Evolutionary conservation across 2,888 invertebrate species (phyloP).

Genomic region (Pyrochroa serraticornis): DNA sequence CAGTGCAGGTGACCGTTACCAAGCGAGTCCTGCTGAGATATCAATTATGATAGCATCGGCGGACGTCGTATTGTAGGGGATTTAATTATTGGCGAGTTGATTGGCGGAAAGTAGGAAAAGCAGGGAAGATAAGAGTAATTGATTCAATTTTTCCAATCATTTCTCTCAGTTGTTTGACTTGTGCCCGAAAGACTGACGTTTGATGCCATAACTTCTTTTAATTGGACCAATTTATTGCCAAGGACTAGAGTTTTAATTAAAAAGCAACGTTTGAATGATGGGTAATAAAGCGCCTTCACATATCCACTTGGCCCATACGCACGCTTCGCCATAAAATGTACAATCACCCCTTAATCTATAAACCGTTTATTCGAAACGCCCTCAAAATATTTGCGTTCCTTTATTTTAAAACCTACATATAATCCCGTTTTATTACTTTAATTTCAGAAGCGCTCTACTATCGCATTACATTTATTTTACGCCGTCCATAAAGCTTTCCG

Average conservation of each 20-base stretch:
- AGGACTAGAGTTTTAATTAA: conserved; percentile 9
- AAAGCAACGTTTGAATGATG: conserved; percentile 9
- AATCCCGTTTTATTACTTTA: conserved; percentile 48
- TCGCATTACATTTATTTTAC: conserved; percentile 39
- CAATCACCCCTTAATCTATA: conserved; percentile 33
- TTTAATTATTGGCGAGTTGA: conserved; percentile 39
- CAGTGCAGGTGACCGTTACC: conserved; percentile 40
- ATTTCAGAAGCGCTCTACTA: conserved; percentile 45
- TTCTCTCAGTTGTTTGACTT: conserved; percentile 26
- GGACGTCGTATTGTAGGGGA: conserved; percentile 34
- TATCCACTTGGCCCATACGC: conserved; percentile 7
- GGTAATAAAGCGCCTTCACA: not conserved
- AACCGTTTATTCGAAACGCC: conserved; percentile 34
- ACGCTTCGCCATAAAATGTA: conserved; percentile 21
- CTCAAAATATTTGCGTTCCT: conserved; percentile 40
- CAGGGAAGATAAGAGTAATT: conserved; percentile 34
- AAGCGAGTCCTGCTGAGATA: conserved; percentile 37
- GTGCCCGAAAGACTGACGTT: conserved; percentile 15
- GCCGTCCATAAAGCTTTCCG: conserved; percentile 39
- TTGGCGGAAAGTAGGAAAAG: conserved; percentile 37
- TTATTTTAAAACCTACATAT: conserved; percentile 43
- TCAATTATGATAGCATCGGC: conserved; percentile 43
- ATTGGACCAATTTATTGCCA: conserved; percentile 25
- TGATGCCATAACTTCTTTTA: conserved; percentile 25
- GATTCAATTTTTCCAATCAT: conserved; percentile 39